Conservation (phyloP, 2,888 invertebrate genomes). For the Conops quadrifasciatus region DNA sequence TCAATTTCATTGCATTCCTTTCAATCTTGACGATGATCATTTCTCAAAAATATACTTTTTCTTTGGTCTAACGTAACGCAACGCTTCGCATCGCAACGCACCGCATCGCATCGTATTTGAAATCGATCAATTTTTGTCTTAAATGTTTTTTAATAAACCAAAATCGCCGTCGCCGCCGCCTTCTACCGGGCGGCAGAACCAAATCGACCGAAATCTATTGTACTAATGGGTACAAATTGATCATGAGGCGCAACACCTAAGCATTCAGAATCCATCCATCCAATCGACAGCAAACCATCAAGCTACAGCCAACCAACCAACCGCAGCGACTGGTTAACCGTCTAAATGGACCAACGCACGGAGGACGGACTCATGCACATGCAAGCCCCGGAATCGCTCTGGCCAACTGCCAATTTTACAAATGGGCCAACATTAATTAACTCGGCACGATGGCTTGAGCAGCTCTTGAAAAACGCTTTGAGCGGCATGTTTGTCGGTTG, state of each 20-base stretch:
- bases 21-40: no score
- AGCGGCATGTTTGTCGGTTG: slow-evolving; percentile 28
- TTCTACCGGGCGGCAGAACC: slow-evolving; percentile 39
- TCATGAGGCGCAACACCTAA: slow-evolving; percentile 47
- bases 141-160: slow-evolving; percentile 56
- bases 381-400: slow-evolving; percentile 33
- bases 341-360: slow-evolving; percentile 34
- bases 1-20: no score
- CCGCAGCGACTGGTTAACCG: slow-evolving; percentile 32
- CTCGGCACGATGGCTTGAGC: slow-evolving; percentile 42
- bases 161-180: slow-evolving; percentile 52
- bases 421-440: slow-evolving; percentile 61
- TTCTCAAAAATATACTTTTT: no score
- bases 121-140: slow-evolving; percentile 49
- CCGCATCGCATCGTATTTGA: neutral
- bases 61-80: no score
- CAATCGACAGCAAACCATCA: slow-evolving; percentile 1
- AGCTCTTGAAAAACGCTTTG: slow-evolving; percentile 32
- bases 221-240: slow-evolving; percentile 60
- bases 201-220: slow-evolving; percentile 49
- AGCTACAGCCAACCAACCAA: slow-evolving; percentile 27
- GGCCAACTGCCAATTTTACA: slow-evolving; percentile 61
- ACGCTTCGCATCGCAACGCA: no score
- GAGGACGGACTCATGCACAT: slow-evolving; percentile 38
- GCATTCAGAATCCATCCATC: neutral